Evolutionary conservation across 2,888 invertebrate genomes (phyloP).

Genomic region (Tetragnatha montana): DNA sequence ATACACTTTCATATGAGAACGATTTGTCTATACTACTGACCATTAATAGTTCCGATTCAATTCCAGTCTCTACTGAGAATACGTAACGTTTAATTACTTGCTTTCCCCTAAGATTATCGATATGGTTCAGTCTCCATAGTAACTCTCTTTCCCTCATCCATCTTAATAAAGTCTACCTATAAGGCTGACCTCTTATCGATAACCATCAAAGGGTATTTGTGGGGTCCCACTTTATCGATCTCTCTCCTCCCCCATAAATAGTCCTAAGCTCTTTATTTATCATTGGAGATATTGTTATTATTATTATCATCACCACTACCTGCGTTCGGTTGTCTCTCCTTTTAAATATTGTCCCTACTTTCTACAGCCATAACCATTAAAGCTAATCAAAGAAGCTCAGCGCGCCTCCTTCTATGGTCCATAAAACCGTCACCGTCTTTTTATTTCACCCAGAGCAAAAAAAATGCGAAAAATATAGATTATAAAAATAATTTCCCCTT

Average conservation of each 20-base stretch:
- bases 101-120: no score
- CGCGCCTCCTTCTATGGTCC: conserved; percentile 16
- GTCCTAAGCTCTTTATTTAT: conserved; percentile 45
- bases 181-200: no score
- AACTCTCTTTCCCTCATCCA: no score
- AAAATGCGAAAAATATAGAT: conserved; percentile 52
- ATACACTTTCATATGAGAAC: no score
- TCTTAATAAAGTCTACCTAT: no score
- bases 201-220: no score
- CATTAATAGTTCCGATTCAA: no score
- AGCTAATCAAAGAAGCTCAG: conserved; percentile 49
- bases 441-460: conserved; percentile 44
- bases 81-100: no score
- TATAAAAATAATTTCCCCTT: conserved; percentile 54
- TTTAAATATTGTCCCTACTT: conserved; percentile 57
- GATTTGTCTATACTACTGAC: no score
- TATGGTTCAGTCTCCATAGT: no score
- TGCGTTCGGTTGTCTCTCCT: conserved; percentile 34
- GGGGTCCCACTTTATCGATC: background rate
- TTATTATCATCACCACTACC: conserved; percentile 22
- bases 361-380: conserved; percentile 58
- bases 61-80: no score
- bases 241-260: background rate
- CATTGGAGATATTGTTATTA: conserved; percentile 43
- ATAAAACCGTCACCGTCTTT: conserved; percentile 66